Evolutionary conservation across 2,113 vertebrate species (phyloP), one percentile per base, ranked within the genome.

Genomic region (Dissostichus mawsoni): DNA sequence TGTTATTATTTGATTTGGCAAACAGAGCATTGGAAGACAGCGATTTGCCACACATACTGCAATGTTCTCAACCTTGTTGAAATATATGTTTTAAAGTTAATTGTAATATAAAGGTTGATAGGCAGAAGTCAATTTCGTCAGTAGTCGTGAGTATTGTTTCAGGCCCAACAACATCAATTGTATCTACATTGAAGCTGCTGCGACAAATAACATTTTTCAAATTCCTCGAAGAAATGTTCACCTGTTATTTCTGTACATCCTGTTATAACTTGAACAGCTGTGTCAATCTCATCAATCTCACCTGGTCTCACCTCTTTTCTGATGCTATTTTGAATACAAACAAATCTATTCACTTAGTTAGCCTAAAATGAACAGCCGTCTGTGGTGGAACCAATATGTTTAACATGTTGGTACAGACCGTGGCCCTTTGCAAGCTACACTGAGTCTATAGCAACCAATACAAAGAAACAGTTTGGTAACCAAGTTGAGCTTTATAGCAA

Each of bases 1-100:
- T 85, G 71, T 80, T 88, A 68, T 80, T 87, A 68, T 82, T 61
- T 63, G 44, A 62, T 72, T 55, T 74, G 63, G 72, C 75, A 86
- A 86, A 83, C 61, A 78, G 36, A 85, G 48, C 50, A 48, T 10
- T 81, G 52, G 51, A 33, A 12, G 47, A 36, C 29, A 68, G 33
- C 52, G 33, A 65, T 75, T 76, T 83, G 16, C 47, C 68, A 74
- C 50, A 76, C 41, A 58, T 9, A 58, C n/a, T 78, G 62, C 51
- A n/a, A 52, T 41, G 73, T 68, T 29, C 13, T 16, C 11, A 55
- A 23, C 11, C 52, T 71, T 80, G 82, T 70, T 44, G 55, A 50
- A 67, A 51, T 33, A 53, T n/a, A 63, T 78, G 59, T 36, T 33
- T 44, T 13, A 53, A 10, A 16, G 20, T 59, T 47, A 17, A 66